phyloP scores from a whole-genome alignment of 2,797 vertebrate species.

The Siniperca undulata region DNA sequence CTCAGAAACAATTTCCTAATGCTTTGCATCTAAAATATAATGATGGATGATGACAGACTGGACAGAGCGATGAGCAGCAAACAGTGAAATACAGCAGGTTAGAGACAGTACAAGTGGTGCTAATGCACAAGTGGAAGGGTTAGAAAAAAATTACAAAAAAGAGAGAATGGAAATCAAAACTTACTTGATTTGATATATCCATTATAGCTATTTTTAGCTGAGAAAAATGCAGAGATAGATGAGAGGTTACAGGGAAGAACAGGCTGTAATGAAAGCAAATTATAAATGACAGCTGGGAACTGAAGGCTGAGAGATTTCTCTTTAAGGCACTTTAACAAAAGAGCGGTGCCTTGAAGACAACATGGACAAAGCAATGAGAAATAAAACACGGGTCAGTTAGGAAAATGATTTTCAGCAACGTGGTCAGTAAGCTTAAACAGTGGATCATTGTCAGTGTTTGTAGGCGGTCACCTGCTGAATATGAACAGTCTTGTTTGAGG shows the following conservation, averaged over 20 bases:
- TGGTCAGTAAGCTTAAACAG: conserved; percentile 28
- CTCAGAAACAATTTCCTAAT: conserved; percentile 33
- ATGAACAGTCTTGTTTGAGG: conserved; percentile 8
- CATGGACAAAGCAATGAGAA: conserved; percentile 60
- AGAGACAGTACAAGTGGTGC: conserved; percentile 48
- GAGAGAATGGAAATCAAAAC: conserved; percentile 72
- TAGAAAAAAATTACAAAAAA: conserved; percentile 61
- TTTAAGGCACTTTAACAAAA: conserved; percentile 61
- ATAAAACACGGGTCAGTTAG: conserved; percentile 53
- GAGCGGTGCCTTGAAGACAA: conserved; percentile 56
- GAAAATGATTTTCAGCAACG: conserved; percentile 28
- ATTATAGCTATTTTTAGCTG: conserved; percentile 91
- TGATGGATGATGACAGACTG: conserved; percentile 57
- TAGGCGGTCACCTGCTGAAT: conserved; percentile 11
- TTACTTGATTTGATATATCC: conserved; percentile 92
- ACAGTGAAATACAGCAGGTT: conserved; percentile 56
- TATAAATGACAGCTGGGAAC: conserved; percentile 63
- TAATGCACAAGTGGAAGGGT: conserved; percentile 52
- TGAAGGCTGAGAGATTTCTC: conserved; percentile 52
- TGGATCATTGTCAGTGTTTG: conserved; percentile 12
- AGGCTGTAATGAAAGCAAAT: conserved; percentile 72
- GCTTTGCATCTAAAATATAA: conserved; percentile 40
- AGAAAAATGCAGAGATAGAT: conserved; percentile 83
- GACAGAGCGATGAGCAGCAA: conserved; percentile 50
- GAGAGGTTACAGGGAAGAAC: conserved; percentile 77